Percentiles rank a stretch among this genome's conserved stretches.
Evolutionary conservation across 2,113 vertebrate species (phyloP).

Genomic region (Xiphophorus hellerii): DNA sequence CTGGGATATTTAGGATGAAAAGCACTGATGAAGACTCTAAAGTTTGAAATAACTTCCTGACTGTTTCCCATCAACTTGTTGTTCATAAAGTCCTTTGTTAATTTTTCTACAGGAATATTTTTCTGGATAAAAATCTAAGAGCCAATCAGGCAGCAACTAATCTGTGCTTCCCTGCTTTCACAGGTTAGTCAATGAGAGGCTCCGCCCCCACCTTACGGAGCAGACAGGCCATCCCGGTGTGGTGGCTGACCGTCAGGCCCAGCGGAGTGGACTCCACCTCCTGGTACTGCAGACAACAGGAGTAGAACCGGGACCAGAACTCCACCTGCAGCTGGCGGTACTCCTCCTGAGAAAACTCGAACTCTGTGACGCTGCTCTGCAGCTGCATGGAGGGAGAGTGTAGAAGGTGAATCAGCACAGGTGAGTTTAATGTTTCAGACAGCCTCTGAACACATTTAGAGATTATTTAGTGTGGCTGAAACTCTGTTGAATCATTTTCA

Average conservation of each 20-base stretch:
- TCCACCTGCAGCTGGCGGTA: conserved; percentile 93
- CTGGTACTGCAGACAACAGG: conserved; percentile 95
- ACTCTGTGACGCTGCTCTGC: conserved; percentile 90
- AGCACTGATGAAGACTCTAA: too few species aligned
- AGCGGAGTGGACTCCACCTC: conserved; percentile 88
- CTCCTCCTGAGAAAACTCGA: conserved; percentile 92
- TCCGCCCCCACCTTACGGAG: conserved; percentile 86
- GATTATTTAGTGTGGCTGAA: too few species aligned
- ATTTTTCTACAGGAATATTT: not conserved
- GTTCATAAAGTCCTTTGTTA: not conserved
- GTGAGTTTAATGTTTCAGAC: not conserved
- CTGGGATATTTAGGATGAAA: not conserved
- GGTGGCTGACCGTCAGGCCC: conserved; percentile 84
- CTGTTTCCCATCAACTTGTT: not conserved
- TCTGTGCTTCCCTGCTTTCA: not conserved
- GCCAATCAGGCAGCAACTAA: not conserved
- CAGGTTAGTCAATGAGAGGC: not conserved
- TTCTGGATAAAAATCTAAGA: too few species aligned
- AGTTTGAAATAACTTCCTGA: too few species aligned
- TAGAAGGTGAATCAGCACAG: not conserved
- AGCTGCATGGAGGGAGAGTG: conserved; percentile 76
- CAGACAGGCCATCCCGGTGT: conserved; percentile 88
- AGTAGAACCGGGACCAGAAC: conserved; percentile 96
- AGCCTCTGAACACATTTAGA: too few species aligned
- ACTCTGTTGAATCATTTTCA: too few species aligned